Base-by-base conservation (phyloP, 2,797 vertebrate genomes). In the Syndactyla subalaris region DNA sequence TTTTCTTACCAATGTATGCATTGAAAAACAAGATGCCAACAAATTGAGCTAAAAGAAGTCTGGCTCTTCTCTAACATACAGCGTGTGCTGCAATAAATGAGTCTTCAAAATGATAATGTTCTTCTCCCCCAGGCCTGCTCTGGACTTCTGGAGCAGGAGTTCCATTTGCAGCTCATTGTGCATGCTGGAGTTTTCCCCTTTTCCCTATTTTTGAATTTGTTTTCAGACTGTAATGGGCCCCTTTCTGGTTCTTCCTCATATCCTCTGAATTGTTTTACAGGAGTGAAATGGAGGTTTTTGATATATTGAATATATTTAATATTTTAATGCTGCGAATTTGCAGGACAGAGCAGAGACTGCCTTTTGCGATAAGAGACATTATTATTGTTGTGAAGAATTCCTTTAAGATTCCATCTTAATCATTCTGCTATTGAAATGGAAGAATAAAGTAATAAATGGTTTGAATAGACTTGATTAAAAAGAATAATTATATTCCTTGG, bases 401-500 rank as follows among this genome's bases (percentile, higher is more conserved):
- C 97, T 97, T 97, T 93, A 96, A 97, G 97, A 97, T 97, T 97
- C 95, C 92, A 97, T 97, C 97, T 97, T 97, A 97, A 97, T 97
- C 97, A 13, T 95, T 93, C 95, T 66, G 39, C 97, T 96, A 96
- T 97, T 97, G 97, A 97, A 97, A 97, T 96, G 83, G 94, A 96
- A 97, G 97, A 97, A 96, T 97, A 96, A 97, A 97, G 97, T 97
- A 97, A 97, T 97, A 97, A 96, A 96, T 96, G 94, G 93, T 94
- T 96, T 97, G 97, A 97, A 97, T 97, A 95, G 97, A 96, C 95
- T 97, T 97, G 97, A 97, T 97, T 97, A 97, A 97, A 97, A 96
- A 95, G 96, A 97, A 96, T 97, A 97, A 97, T 97, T 97, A 95
- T 95, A 96, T 97, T 97, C 92, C 91, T 95, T 51, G 20, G 81